Evolutionary conservation across 2,113 vertebrate genomes (phyloP).

Genomic region (Corvus moneduloides): DNA sequence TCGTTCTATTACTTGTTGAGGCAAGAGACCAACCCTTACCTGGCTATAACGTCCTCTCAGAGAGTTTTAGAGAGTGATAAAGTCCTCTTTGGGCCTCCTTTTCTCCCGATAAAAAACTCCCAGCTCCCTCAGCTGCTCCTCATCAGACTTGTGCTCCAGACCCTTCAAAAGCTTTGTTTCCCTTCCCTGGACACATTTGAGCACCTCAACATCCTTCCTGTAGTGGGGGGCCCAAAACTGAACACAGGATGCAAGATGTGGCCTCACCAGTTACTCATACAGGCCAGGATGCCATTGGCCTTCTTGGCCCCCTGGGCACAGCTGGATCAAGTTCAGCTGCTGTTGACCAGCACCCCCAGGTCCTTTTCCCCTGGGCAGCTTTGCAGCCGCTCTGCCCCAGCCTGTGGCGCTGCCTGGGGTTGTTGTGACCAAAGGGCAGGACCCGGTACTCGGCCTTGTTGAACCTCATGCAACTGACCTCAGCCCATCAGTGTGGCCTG

Average conservation of each 20-base stretch:
- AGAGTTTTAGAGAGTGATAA: neutral
- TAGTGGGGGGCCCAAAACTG: neutral
- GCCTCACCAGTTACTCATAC: neutral
- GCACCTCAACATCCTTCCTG: neutral
- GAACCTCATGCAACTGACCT: rapidly evolving
- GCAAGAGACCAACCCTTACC: neutral
- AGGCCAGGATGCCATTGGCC: neutral
- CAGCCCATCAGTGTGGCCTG: neutral
- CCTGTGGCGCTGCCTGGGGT: neutral
- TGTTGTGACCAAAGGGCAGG: neutral
- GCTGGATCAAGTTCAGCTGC: neutral
- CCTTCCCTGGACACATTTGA: neutral
- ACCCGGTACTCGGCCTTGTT: rapidly evolving
- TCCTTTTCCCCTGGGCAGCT: neutral
- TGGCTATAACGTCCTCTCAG: neutral
- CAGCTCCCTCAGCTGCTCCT: neutral
- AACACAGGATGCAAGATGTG: rapidly evolving
- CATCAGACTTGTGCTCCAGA: neutral
- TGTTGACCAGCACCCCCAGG: neutral
- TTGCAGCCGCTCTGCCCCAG: neutral
- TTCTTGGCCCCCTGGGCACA: neutral
- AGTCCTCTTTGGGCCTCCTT: neutral
- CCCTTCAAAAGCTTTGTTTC: neutral
- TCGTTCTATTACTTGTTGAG: neutral
- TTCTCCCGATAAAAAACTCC: neutral